A percentile compares a stretch with the other conserved stretches of the same genome.
phyloP scores from a whole-genome alignment of 2,888 invertebrate species.

The Polylopha cassiicola region DNA sequence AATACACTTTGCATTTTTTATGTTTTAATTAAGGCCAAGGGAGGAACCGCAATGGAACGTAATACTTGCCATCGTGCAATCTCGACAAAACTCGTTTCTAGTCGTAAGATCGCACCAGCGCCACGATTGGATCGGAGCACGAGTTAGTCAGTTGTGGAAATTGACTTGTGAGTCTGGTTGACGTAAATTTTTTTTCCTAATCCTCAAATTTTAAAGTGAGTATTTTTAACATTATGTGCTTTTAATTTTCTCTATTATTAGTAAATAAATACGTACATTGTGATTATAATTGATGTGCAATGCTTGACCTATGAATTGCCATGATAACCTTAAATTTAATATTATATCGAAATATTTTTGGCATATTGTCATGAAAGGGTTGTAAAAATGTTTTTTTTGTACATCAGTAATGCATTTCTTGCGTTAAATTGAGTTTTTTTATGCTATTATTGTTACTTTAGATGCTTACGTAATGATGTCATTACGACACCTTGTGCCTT shows the following conservation, averaged over 20 bases:
- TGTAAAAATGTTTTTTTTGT: not conserved
- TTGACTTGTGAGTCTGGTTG: constrained; percentile 13
- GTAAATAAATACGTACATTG: not conserved
- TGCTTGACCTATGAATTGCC: constrained; percentile 3
- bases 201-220: constrained; percentile 28
- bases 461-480: constrained; percentile 64
- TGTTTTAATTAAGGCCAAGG: not conserved
- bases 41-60: no score
- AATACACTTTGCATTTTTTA: constrained; percentile 1
- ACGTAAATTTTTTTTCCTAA: constrained; percentile 22
- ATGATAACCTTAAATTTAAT: constrained; percentile 12
- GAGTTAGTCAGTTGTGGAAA: constrained; percentile 15
- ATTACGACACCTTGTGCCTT: constrained; percentile 60
- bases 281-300: not conserved
- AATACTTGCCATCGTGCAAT: constrained; percentile 1
- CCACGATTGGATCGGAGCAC: constrained; percentile 23
- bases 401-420: constrained; percentile 16
- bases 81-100: constrained; percentile 22
- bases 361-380: not conserved
- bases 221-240: no score
- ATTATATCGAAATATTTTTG: not conserved
- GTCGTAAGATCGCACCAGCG: constrained; percentile 33
- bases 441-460: constrained; percentile 27
- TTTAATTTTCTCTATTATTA: no score
- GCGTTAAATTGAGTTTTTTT: not conserved